A percentile compares a stretch with the other conserved stretches of the same genome.
phyloP scores from a whole-genome alignment of 1,140 invertebrate species.

The Adoxophyes honmai region DNA sequence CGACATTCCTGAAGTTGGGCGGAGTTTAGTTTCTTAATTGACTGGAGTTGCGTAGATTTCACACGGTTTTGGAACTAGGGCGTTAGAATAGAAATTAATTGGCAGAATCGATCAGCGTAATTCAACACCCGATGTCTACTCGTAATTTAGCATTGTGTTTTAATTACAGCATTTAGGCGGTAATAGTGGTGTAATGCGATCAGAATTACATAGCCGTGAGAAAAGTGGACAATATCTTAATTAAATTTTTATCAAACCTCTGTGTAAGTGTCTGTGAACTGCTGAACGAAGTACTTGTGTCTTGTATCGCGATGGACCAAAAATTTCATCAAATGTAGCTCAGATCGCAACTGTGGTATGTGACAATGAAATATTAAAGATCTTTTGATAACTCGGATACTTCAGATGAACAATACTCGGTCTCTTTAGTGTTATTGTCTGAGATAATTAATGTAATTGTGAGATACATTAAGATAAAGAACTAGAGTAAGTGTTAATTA shows the following conservation, averaged over 20 bases:
- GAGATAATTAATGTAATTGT: background rate
- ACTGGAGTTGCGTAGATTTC: background rate
- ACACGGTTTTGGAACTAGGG: background rate
- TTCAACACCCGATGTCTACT: background rate
- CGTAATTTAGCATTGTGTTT: slow-evolving; percentile 3
- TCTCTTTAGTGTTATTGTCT: slow-evolving; percentile 8
- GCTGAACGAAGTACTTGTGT: too few species aligned
- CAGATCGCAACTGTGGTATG: background rate
- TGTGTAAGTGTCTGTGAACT: background rate
- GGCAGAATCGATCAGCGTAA: background rate
- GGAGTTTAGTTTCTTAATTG: background rate
- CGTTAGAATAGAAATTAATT: background rate
- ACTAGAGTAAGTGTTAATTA: too few species aligned
- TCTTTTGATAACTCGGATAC: background rate
- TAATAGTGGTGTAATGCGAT: slow-evolving; percentile 8
- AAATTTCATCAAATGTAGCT: background rate
- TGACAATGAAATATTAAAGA: slow-evolving; percentile 10
- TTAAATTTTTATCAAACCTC: slow-evolving; percentile 1
- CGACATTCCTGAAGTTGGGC: too few species aligned
- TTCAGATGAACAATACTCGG: slow-evolving; percentile 9
- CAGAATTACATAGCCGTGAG: slow-evolving; percentile 6
- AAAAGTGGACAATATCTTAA: slow-evolving; percentile 13
- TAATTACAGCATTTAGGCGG: slow-evolving; percentile 7
- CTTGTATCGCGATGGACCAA: background rate
- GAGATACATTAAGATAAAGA: background rate